Percentiles rank a stretch among this genome's conserved stretches.
phyloP scores from a whole-genome alignment of 2,797 vertebrate species.

The Malacoctenus gilli region DNA sequence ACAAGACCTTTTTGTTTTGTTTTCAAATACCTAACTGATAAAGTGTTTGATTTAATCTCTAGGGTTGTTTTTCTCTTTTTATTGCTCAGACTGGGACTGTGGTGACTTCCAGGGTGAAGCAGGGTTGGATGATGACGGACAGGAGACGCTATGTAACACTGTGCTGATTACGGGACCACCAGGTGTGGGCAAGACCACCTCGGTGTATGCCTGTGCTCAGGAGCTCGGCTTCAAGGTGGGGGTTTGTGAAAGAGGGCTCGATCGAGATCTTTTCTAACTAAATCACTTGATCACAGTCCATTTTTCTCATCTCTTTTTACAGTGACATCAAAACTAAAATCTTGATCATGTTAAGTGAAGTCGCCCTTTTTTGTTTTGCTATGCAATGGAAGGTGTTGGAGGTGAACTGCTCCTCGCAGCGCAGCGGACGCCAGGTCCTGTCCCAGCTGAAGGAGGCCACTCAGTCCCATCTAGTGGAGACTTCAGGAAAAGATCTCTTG shows the following conservation, averaged over 20 bases:
- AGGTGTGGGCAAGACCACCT: constrained; percentile 92
- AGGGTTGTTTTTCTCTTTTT: too few relatives aligned
- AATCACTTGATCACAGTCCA: too few relatives aligned
- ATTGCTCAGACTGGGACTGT: constrained; percentile 80
- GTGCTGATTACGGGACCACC: constrained; percentile 89
- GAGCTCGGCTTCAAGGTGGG: constrained; percentile 94
- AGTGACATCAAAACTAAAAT: too few relatives aligned
- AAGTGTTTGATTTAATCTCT: background rate
- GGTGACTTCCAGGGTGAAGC: constrained; percentile 85
- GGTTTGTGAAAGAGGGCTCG: too few relatives aligned
- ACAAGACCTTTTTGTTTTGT: too few relatives aligned
- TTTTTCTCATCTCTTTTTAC: too few relatives aligned
- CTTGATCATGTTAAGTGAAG: too few relatives aligned
- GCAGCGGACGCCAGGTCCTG: constrained; percentile 88
- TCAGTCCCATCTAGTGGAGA: constrained; percentile 94
- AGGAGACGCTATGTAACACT: constrained; percentile 82
- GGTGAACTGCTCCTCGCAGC: constrained; percentile 93
- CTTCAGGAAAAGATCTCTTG: constrained; percentile 80
- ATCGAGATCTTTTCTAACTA: too few relatives aligned
- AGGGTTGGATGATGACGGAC: constrained; percentile 62
- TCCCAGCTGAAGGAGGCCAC: constrained; percentile 94
- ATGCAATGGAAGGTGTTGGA: constrained; percentile 87
- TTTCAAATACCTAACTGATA: background rate
- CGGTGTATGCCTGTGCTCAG: constrained; percentile 92
- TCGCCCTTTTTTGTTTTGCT: too few relatives aligned